A percentile compares a stretch with the other conserved stretches of the same genome.
phyloP scores from a whole-genome alignment of 64 coral and sea anemone species.

The Montipora cactus region DNA sequence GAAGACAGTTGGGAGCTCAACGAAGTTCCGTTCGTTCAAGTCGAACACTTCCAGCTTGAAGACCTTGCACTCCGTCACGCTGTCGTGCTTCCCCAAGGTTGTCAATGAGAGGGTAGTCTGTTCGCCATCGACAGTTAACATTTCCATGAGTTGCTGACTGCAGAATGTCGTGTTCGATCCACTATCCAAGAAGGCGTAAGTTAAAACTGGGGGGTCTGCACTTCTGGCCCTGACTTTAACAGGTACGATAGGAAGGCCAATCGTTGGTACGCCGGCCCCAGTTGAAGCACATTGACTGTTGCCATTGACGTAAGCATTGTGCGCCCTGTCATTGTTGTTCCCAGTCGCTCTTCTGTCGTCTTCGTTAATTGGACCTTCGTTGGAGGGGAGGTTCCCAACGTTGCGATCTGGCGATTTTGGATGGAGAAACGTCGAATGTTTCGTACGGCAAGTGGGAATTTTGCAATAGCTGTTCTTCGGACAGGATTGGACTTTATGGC shows the following conservation, averaged over 20 bases:
- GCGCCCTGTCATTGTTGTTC: not conserved
- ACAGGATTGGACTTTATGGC: conserved; percentile 43
- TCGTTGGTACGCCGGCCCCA: not conserved
- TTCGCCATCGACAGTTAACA: not conserved
- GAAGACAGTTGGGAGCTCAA: conserved; percentile 50
- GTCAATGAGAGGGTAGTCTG: conserved; percentile 23
- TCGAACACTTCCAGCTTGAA: conserved; percentile 26
- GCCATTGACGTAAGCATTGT: conserved; percentile 8
- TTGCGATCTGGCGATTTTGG: not conserved
- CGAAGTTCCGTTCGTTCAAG: conserved; percentile 38
- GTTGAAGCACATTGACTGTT: not conserved
- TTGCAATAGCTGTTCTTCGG: conserved; percentile 67
- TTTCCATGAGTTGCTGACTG: conserved; percentile 30
- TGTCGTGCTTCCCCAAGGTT: conserved; percentile 28
- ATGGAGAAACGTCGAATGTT: conserved; percentile 69
- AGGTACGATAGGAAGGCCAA: conserved; percentile 15
- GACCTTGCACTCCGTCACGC: conserved; percentile 23
- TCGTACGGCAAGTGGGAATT: conserved; percentile 24
- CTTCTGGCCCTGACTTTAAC: conserved; percentile 46
- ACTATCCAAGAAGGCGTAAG: conserved; percentile 43
- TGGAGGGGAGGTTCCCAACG: not conserved
- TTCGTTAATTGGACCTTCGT: not conserved
- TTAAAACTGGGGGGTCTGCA: not conserved
- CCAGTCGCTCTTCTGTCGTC: not conserved
- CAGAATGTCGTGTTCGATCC: conserved; percentile 64